Evolutionary conservation across 1,140 invertebrate species (phyloP), one percentile per base, ranked within the genome.

Genomic region (Pseudachorutes palmiensis): DNA sequence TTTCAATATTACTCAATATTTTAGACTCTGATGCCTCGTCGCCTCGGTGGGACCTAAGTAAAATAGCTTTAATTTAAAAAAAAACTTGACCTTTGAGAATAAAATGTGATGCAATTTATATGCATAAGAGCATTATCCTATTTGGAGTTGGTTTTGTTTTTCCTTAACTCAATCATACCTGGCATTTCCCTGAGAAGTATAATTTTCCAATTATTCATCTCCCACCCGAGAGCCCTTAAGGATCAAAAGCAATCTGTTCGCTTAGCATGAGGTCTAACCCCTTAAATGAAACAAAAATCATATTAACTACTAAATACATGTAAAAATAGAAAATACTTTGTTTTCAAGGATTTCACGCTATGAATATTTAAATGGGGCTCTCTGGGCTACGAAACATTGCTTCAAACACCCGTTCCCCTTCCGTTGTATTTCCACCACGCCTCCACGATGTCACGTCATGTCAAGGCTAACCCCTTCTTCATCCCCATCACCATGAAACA

Each of bases 201-300:
- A 72, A 72, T 72, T 72, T 72, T 68, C 68, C 68, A 66, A 72
- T 72, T 72, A 70, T 72, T 72, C 71, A 72, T 72, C 61, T 67
- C 30, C 51, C 24, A n/a, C 51, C 9, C 24, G 9, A 5, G 24
- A 58, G 66, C 62, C 71, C 71, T 70, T 68, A 72, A 72, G 68
- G 71, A 66, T 70, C 66, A 68, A 72, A 72, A 72, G 70, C 71
- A 72, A 72, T 72, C 68, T 72, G 68, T 70, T 68, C 55, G 60
- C 68, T 28, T 65, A 62, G 66, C 68, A 68, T 68, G 71, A 33
- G 68, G 68, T 68, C 71, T 41, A 48, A 36, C 31, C 45, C 57
- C 55, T 55, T 64, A 33, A 55, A 45, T 41, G 51, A 29, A 31
- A 30, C 19, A 60, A 33, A 32, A 48, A 64, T 64, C 51, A 55